Conservation (phyloP, 2,113 vertebrate genomes). For the Leptobrachium leishanense region DNA sequence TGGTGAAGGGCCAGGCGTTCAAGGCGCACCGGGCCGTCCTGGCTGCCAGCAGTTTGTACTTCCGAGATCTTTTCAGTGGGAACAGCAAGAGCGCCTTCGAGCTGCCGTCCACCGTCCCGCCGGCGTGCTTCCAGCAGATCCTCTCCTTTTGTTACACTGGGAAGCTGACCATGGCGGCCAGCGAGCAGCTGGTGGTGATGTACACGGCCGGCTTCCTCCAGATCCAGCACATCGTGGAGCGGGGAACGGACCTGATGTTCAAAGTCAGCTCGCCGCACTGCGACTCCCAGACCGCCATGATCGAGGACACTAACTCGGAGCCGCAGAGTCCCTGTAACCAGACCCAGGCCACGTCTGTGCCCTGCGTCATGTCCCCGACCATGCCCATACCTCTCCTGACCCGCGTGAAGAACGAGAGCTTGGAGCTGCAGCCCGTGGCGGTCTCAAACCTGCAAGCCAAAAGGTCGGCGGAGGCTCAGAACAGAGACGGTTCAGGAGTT, state of each 20-base stretch:
- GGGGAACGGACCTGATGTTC: conserved; percentile 95
- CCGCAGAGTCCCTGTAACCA: conserved; percentile 91
- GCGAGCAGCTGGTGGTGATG: conserved; percentile 98
- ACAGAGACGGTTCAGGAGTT: conserved; percentile 60
- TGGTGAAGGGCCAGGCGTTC: conserved; percentile 96
- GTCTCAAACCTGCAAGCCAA: conserved; percentile 63
- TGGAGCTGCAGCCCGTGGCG: conserved; percentile 69
- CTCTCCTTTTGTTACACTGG: conserved; percentile 97
- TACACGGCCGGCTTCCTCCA: conserved; percentile 98
- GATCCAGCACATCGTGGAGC: conserved; percentile 98
- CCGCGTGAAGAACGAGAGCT: conserved; percentile 87
- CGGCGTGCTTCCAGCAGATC: conserved; percentile 96
- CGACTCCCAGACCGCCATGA: conserved; percentile 92
- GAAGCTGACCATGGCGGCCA: conserved; percentile 95
- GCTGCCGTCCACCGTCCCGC: conserved; percentile 91
- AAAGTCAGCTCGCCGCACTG: conserved; percentile 98
- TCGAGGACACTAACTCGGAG: conserved; percentile 89
- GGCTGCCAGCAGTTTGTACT: conserved; percentile 97
- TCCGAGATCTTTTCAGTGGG: conserved; percentile 93
- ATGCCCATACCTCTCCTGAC: conserved; percentile 77
- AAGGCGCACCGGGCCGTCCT: conserved; percentile 94
- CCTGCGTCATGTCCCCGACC: conserved; percentile 80
- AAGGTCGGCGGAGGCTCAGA: conserved; percentile 57
- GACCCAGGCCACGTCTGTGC: conserved; percentile 67
- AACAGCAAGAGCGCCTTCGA: conserved; percentile 94